phyloP scores from a whole-genome alignment of 92 coral and sea anemone genomes.

The Porites divaricata region DNA sequence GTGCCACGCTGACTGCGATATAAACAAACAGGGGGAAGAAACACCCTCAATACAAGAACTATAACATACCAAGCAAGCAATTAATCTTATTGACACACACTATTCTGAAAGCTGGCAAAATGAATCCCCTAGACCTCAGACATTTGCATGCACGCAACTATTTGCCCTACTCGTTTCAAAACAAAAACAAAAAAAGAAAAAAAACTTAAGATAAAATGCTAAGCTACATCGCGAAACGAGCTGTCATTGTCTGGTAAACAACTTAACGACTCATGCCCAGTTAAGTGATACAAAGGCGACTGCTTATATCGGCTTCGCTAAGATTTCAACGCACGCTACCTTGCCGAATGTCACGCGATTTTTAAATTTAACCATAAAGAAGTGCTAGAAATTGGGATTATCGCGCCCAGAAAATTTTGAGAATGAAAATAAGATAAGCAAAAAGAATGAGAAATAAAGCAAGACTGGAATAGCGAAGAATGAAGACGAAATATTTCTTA shows the following conservation, averaged over 20 bases:
- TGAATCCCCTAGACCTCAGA: neutral
- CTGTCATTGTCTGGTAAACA: slow-evolving; percentile 39
- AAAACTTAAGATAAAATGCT: neutral
- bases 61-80: neutral
- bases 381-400: neutral
- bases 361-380: slow-evolving; percentile 3
- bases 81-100: neutral
- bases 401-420: neutral
- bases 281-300: slow-evolving; percentile 45
- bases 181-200: no score
- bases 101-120: neutral
- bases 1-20: neutral
- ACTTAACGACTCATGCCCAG: slow-evolving; percentile 36
- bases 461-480: neutral
- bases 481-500: neutral
- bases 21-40: neutral
- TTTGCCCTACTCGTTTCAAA: neutral
- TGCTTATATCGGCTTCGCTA: slow-evolving; percentile 44
- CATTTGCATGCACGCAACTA: slow-evolving; percentile 36
- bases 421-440: neutral
- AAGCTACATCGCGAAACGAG: slow-evolving; percentile 26
- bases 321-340: slow-evolving; percentile 40
- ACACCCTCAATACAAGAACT: neutral
- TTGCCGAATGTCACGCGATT: slow-evolving; percentile 37
- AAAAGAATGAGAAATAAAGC: neutral